phyloP scores from a whole-genome alignment of 2,797 vertebrate genomes.

The Danionella dracula region DNA sequence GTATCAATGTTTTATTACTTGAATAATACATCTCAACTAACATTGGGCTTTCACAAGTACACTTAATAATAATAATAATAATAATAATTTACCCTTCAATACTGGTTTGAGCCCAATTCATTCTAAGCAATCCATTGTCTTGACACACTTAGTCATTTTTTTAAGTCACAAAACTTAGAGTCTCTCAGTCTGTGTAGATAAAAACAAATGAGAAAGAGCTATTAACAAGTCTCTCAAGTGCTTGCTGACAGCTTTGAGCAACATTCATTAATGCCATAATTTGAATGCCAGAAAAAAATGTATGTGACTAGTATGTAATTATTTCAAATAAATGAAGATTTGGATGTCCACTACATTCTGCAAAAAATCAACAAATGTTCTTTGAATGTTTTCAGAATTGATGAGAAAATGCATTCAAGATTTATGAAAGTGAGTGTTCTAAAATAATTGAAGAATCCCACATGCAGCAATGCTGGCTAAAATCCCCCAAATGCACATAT shows the following conservation, averaged over 20 bases:
- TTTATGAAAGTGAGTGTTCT: slow-evolving; percentile 18
- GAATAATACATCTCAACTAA: no score
- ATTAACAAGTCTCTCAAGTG: slow-evolving; percentile 30
- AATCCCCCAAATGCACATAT: slow-evolving; percentile 13
- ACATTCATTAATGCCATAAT: slow-evolving; percentile 38
- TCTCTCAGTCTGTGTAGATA: slow-evolving; percentile 25
- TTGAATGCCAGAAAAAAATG: slow-evolving; percentile 17
- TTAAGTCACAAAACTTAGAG: no score
- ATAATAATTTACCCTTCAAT: no score
- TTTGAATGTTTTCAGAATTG: slow-evolving; percentile 54
- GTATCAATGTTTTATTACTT: no score
- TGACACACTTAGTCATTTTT: no score
- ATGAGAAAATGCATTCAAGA: slow-evolving; percentile 38
- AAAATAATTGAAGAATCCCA: not conserved
- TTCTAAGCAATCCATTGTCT: no score
- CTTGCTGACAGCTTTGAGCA: slow-evolving; percentile 3
- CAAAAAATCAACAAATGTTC: slow-evolving; percentile 40
- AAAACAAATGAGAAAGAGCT: slow-evolving; percentile 3
- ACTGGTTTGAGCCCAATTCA: no score
- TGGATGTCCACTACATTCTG: slow-evolving; percentile 42
- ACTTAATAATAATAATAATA: no score
- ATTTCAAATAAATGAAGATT: slow-evolving; percentile 38
- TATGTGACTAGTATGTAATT: slow-evolving; percentile 31
- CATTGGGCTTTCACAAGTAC: no score
- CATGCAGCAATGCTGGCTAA: not conserved